Conservation (phyloP, 2,113 vertebrate genomes). For the Callopanchax toddi region DNA sequence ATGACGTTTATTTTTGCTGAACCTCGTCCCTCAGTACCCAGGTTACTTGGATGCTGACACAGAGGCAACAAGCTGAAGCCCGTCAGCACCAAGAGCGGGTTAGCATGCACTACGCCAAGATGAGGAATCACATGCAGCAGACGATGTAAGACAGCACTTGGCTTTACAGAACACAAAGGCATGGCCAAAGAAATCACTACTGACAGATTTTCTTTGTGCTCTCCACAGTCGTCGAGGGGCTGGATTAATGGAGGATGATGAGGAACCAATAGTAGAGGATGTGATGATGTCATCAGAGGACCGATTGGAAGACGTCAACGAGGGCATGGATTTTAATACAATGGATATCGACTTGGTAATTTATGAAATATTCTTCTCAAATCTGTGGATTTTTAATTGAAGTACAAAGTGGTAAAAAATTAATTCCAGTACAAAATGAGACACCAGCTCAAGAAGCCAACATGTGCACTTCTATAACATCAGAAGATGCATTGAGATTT, state of each 20-base stretch:
- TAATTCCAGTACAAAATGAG: too few relatives aligned
- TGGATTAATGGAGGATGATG: constrained; percentile 96
- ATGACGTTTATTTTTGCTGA: not conserved
- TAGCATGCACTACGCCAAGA: constrained; percentile 92
- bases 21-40: constrained; percentile 82
- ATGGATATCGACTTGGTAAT: constrained; percentile 98
- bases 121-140: constrained; percentile 95
- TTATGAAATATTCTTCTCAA: not conserved
- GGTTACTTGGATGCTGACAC: constrained; percentile 98
- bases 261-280: constrained; percentile 98
- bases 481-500: too few relatives aligned
- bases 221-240: constrained; percentile 88
- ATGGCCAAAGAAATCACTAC: not conserved
- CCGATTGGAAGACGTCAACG: constrained; percentile 94
- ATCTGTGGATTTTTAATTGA: not conserved
- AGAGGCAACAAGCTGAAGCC: constrained; percentile 91
- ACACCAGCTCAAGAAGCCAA: too few relatives aligned
- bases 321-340: constrained; percentile 98
- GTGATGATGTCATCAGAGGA: constrained; percentile 99
- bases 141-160: constrained; percentile 84
- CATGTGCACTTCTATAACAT: too few relatives aligned
- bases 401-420: too few relatives aligned
- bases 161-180: not conserved
- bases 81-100: constrained; percentile 93
- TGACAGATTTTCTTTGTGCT: constrained; percentile 14